Evolutionary conservation across 1,140 invertebrate species (phyloP), one percentile per base, ranked within the genome.

Genomic region (Arion vulgaris): DNA sequence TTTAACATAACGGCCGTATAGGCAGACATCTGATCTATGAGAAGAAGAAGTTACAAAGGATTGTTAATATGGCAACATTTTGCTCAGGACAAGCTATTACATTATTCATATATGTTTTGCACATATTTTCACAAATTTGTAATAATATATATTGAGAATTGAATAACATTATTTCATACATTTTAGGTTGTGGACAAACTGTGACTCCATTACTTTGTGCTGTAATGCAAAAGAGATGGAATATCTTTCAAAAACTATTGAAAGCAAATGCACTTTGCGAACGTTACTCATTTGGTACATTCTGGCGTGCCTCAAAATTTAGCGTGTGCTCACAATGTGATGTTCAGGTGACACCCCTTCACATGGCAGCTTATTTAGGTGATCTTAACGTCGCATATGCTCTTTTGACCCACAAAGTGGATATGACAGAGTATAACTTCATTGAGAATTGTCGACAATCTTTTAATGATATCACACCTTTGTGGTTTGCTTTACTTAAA

Each of bases 321-420:
- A 80, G 83, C 41, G 83, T 80, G 13, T 84, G 83, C 74, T 84
- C 83, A 32, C 74, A 62, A 39, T 84, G 83, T 73, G 83, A 84
- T 34, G 39, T 84, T 17, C 39, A 75, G 36, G 68, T 84, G 15
- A 84, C 66, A 41, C 62, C 80, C 41, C 49, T 84, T 7, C 83
- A 84, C 62, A 81, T 84, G 49, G 80, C 79, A 32, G 83, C 83
- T 34, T 84, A 84, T 62, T 17, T 77, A 19, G 83, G 83, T 51
- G 74, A 81, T 32, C 51, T 81, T 17, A 26, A 73, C 13, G 34
- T 81, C 17, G 51, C 78, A 1, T 51, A 80, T 19, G 34, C 38
- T 36, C 78, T 80, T 1, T 15, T 80, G 26, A 49, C 71, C 19
- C 39, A 32, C 68, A 79, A 66, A 15, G 5, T 53, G 32, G 26